Conservation (phyloP, 2,888 invertebrate species). For the Corythucha ciliata region DNA sequence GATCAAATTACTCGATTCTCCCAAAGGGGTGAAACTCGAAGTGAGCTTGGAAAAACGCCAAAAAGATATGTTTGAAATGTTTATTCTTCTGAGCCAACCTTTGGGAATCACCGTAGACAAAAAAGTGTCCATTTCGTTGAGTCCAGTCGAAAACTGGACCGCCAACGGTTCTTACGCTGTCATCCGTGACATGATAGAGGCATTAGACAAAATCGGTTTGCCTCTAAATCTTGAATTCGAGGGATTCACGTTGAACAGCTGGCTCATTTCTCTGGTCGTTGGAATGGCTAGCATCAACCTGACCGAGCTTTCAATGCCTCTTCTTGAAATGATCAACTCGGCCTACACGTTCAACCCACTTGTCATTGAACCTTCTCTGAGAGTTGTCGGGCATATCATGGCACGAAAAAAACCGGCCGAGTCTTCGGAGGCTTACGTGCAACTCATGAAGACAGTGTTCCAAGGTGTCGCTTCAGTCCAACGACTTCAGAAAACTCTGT, state of each 20-base stretch:
- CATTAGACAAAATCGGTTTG: slow-evolving; percentile 22
- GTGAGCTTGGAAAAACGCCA: slow-evolving; percentile 13
- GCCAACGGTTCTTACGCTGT: slow-evolving; percentile 7
- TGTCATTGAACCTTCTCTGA: slow-evolving; percentile 24
- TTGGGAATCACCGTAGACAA: slow-evolving; percentile 27
- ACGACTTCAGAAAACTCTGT: slow-evolving; percentile 24
- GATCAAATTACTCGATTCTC: slow-evolving; percentile 14
- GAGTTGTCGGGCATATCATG: slow-evolving; percentile 25
- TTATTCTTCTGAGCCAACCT: slow-evolving; percentile 18
- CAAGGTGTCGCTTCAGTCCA: slow-evolving; percentile 21
- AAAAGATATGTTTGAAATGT: slow-evolving; percentile 24
- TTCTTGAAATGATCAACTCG: slow-evolving; percentile 23
- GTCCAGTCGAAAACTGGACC: slow-evolving; percentile 26
- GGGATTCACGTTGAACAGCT: slow-evolving; percentile 22
- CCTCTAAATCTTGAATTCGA: slow-evolving; percentile 23
- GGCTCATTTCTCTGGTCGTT: slow-evolving; percentile 28
- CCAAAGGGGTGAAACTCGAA: background rate
- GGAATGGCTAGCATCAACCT: slow-evolving; percentile 26
- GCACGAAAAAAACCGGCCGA: slow-evolving; percentile 17
- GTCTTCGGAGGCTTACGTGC: slow-evolving; percentile 5
- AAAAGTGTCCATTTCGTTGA: slow-evolving; percentile 25
- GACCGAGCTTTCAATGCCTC: slow-evolving; percentile 16
- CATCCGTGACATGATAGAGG: slow-evolving; percentile 16
- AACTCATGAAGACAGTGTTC: slow-evolving; percentile 15
- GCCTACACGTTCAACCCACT: slow-evolving; percentile 26